Conservation (phyloP, 1,140 invertebrate species). For the Trichonephila inaurata region DNA sequence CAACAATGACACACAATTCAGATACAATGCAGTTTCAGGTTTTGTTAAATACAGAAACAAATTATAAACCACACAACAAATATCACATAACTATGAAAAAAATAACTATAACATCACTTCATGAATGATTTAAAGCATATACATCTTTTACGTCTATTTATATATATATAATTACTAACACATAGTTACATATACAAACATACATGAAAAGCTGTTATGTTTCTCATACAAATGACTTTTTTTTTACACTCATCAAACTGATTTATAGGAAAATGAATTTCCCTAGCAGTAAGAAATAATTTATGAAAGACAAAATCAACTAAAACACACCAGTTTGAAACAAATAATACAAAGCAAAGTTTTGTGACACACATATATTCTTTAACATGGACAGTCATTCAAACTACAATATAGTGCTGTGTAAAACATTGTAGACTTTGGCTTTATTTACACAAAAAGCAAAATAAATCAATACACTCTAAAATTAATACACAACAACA, state of each 20-base stretch:
- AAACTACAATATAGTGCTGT: not conserved
- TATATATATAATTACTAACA: too few species aligned
- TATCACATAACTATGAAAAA: too few species aligned
- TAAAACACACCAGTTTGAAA: not conserved
- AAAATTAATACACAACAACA: not conserved
- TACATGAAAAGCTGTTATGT: not conserved
- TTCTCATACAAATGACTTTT: not conserved
- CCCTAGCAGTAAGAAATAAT: not conserved
- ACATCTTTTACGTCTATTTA: too few species aligned
- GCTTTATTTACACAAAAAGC: not conserved
- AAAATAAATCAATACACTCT: not conserved
- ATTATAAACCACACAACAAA: too few species aligned
- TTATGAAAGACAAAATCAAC: slow-evolving; percentile 12
- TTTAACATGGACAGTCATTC: not conserved
- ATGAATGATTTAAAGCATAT: too few species aligned
- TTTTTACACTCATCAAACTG: not conserved
- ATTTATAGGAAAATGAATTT: too few species aligned
- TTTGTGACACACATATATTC: not conserved
- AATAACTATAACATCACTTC: too few species aligned
- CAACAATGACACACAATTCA: too few species aligned
- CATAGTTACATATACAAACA: not conserved
- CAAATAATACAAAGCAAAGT: not conserved
- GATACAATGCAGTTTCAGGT: too few species aligned
- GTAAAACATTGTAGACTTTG: not conserved
- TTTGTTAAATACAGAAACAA: too few species aligned